These are phyloP conservation scores for Rhinogobius similis DNA, from an alignment of 2,113 vertebrate species.

Conservation along the genomic window DNA sequence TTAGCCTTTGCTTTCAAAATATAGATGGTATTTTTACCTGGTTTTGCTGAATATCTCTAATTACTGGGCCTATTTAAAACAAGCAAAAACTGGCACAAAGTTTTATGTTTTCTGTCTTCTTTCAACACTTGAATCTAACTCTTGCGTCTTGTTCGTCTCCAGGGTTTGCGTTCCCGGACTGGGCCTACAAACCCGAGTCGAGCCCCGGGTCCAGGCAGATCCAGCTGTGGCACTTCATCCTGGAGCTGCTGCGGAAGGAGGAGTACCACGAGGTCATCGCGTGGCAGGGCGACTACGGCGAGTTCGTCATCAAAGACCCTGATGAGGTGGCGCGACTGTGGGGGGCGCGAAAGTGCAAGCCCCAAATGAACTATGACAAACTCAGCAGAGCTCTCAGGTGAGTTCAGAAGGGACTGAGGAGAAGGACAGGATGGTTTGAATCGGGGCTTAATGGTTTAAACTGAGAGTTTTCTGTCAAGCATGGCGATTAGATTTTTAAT, in stretches of 20 bases:
- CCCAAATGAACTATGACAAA: constrained; percentile 95
- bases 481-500: no score
- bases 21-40: no score
- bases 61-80: no score
- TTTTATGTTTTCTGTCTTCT: no score
- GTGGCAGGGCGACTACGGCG: constrained; percentile 93
- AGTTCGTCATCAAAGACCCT: constrained; percentile 92
- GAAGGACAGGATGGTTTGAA: no score
- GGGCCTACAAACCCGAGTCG: constrained; percentile 91
- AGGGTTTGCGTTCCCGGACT: constrained; percentile 91
- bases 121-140: no score
- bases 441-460: no score
- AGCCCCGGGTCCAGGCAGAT: constrained; percentile 91
- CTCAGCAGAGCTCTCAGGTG: constrained; percentile 84
- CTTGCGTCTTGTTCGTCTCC: not conserved
- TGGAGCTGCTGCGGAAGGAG: constrained; percentile 88
- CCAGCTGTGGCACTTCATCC: constrained; percentile 93
- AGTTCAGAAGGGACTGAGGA: constrained; percentile 7
- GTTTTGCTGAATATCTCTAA: no score
- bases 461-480: no score
- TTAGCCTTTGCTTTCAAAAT: no score
- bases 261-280: constrained; percentile 91
- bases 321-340: constrained; percentile 89
- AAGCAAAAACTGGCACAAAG: no score
- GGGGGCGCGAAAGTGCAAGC: constrained; percentile 90